A percentile compares a stretch with the other conserved stretches of the same genome.
phyloP scores from a whole-genome alignment of 1,140 invertebrate species.

The Drosophila teissieri region DNA sequence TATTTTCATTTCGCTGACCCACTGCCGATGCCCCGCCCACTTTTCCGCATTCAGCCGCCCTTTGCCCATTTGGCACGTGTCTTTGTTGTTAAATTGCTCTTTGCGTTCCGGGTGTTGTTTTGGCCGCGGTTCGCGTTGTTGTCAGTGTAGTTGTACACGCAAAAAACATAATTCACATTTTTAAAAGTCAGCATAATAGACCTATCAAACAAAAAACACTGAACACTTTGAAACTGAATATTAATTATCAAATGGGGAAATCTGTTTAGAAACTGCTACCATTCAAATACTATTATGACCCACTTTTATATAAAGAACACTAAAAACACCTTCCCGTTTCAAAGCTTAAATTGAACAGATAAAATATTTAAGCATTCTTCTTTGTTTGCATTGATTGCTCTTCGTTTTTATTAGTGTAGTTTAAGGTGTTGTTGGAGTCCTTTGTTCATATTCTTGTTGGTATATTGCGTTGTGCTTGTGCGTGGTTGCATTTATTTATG shows the following conservation, averaged over 20 bases:
- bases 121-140: background rate
- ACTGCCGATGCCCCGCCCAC: slow-evolving; percentile 34
- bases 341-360: background rate
- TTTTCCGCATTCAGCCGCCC: slow-evolving; percentile 8
- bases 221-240: no score
- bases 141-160: slow-evolving; percentile 19
- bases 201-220: no score
- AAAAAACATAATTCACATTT: background rate
- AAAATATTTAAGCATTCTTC: no score
- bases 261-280: no score
- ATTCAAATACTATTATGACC: no score
- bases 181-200: no score
- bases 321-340: no score
- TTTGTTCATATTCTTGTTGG: slow-evolving; percentile 30
- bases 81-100: slow-evolving; percentile 79
- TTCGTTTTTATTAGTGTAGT: slow-evolving; percentile 12
- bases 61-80: slow-evolving; percentile 57
- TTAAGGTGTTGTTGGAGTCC: slow-evolving; percentile 16
- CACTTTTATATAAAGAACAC: no score
- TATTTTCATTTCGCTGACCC: slow-evolving; percentile 76
- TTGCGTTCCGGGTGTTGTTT: slow-evolving; percentile 23
- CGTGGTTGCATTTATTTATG: slow-evolving; percentile 70
- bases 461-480: slow-evolving; percentile 28
- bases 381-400: no score
- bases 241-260: no score